Evolutionary conservation across 2,797 vertebrate genomes (phyloP).

Genomic region (Trichosurus vulpecula): DNA sequence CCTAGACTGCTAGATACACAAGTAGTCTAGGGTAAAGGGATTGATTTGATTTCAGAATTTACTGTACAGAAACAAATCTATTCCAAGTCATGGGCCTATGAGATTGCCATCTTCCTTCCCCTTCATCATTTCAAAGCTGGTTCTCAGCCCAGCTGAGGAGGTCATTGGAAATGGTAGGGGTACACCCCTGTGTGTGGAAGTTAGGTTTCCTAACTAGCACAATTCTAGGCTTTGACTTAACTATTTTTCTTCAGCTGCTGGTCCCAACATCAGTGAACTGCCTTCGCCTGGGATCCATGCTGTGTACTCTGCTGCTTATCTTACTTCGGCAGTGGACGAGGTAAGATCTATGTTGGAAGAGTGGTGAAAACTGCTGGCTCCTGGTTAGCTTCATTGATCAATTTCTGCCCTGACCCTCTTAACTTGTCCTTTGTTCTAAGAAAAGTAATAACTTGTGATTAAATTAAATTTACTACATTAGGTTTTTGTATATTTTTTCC

Average conservation of each 20-base stretch:
- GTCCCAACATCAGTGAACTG: slow-evolving; percentile 90
- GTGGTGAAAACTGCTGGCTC: background rate
- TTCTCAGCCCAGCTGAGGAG: background rate
- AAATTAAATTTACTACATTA: background rate
- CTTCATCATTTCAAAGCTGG: background rate
- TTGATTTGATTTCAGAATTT: background rate
- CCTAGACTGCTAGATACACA: fast-evolving
- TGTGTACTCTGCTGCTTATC: slow-evolving; percentile 94
- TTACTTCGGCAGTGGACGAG: slow-evolving; percentile 96
- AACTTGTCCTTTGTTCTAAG: background rate
- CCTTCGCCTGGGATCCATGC: slow-evolving; percentile 95
- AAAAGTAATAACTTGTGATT: background rate
- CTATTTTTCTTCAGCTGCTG: slow-evolving; percentile 85
- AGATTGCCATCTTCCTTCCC: background rate
- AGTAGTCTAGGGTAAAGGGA: background rate
- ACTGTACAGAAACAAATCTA: background rate
- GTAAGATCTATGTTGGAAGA: slow-evolving; percentile 79
- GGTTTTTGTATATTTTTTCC: background rate
- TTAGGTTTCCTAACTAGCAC: background rate
- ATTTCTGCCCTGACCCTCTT: background rate
- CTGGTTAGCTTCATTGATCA: background rate
- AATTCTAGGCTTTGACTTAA: background rate
- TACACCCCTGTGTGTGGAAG: background rate
- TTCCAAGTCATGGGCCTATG: background rate
- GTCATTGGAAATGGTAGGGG: background rate